Evolutionary conservation across 2,888 invertebrate genomes (phyloP).

Genomic region (Campoletis raptor): DNA sequence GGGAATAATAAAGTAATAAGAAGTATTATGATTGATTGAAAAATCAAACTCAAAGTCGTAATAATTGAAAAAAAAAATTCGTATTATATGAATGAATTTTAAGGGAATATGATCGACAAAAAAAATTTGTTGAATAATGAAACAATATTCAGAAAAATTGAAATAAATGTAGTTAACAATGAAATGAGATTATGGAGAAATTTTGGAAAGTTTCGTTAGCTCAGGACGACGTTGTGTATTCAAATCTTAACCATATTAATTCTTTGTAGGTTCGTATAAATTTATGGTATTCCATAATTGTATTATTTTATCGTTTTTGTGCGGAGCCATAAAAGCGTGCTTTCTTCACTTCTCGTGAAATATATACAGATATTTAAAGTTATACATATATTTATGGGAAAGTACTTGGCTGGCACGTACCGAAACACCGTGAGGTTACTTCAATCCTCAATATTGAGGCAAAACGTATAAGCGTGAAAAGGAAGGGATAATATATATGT

Average conservation of each 20-base stretch:
- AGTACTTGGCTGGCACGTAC: conserved; percentile 18
- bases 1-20: background rate
- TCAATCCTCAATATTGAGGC: conserved; percentile 44
- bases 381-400: background rate
- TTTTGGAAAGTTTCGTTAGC: conserved; percentile 10
- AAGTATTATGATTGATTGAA: background rate
- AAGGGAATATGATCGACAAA: background rate
- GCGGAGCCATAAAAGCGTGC: conserved; percentile 15
- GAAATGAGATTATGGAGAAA: background rate
- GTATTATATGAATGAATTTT: background rate
- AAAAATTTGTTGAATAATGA: background rate
- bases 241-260: conserved; percentile 17
- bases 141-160: background rate
- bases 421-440: conserved; percentile 18
- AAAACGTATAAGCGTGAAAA: conserved; percentile 13
- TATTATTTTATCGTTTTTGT: conserved; percentile 68
- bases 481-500: conserved; percentile 2
- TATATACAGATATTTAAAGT: background rate
- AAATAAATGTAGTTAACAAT: background rate
- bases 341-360: conserved; percentile 1
- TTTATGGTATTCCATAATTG: conserved; percentile 70
- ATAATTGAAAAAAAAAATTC: background rate
- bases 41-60: background rate
- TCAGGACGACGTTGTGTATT: conserved; percentile 20
- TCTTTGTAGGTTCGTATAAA: conserved; percentile 60